Base-by-base conservation (phyloP, 2,888 invertebrate genomes). In the Xanthorhoe designata region DNA sequence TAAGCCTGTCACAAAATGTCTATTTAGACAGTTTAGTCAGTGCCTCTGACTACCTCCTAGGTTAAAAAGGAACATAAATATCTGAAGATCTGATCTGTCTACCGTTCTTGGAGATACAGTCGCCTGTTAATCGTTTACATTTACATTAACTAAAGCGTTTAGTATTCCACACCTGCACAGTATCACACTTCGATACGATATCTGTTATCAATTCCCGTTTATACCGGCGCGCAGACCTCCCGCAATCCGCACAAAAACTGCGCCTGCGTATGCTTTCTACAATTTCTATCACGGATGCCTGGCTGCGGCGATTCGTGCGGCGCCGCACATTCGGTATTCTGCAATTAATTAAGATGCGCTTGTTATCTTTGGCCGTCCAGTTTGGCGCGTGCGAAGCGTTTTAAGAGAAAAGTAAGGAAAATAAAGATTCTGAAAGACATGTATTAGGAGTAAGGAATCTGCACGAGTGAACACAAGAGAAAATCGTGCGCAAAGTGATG, bases 231-330 rank as follows among this genome's bases (percentile, higher is more conserved):
- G 19, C 35, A 69, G 74, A 65, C 70, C 71, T 68, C 70, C 75
- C 75, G 64, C 70, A 79, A 89, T 87, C 79, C 73, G 75, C 70
- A 73, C 81, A 89, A 88, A 89, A 90, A 90, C 80, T 32, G 73
- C 1, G 57, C 13, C 64, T 15, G 13, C 58, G 77, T 67, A 68
- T 77, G 83, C 90, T 91, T 91, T 91, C 91, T 87, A 88, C 68
- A 82, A 86, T 91, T 91, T 90, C 89, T 89, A 80, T 80, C 86
- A 85, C 88, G 90, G 88, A 87, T 89, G 90, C 87, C 76, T 85
- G 90, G 74, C 74, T 64, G 76, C 75, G 74, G 70, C 59, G 70
- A 64, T 70, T 53, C 57, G 61, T 51, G 59, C 64, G 64, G 58
- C 61, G 68, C 66, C 55, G 58, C n/a, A 49, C 60, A 58, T 60